phyloP scores from a whole-genome alignment of 1,140 invertebrate genomes.

The Ladona fulva region DNA sequence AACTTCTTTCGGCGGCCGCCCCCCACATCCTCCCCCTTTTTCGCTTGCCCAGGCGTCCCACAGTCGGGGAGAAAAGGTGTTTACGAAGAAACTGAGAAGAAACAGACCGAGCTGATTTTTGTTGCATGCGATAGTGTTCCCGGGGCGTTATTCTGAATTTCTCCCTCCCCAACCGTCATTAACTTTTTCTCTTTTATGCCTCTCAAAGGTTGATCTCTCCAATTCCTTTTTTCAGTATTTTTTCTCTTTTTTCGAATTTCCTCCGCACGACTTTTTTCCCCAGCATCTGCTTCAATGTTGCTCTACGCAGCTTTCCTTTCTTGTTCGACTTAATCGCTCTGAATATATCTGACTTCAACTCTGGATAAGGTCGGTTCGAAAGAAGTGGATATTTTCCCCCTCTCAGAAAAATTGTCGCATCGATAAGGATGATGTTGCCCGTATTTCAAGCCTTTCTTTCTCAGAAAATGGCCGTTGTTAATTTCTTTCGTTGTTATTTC shows the following conservation, averaged over 20 bases:
- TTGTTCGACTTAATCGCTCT: not conserved
- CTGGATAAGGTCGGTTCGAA: not conserved
- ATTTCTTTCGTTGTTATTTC: no score
- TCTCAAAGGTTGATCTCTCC: not conserved
- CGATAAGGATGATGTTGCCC: no score
- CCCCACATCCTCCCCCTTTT: no score
- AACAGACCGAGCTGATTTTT: slow-evolving; percentile 2
- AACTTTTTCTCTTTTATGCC: not conserved
- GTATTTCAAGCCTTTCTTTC: no score
- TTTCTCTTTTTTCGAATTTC: not conserved
- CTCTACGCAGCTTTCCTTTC: not conserved
- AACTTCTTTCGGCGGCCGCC: no score
- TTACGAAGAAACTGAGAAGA: slow-evolving; percentile 9
- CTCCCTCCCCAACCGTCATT: not conserved
- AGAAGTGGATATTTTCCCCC: not conserved
- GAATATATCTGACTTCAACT: not conserved
- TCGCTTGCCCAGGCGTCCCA: not conserved
- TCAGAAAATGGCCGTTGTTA: no score
- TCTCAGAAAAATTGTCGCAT: not conserved
- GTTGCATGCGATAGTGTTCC: not conserved
- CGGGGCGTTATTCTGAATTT: not conserved
- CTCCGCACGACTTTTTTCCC: not conserved
- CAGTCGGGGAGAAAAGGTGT: not conserved
- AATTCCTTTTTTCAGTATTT: not conserved
- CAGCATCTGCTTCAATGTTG: slow-evolving; percentile 8